Base-by-base conservation (phyloP, 2,113 vertebrate species). In the Phoenicopterus ruber region DNA sequence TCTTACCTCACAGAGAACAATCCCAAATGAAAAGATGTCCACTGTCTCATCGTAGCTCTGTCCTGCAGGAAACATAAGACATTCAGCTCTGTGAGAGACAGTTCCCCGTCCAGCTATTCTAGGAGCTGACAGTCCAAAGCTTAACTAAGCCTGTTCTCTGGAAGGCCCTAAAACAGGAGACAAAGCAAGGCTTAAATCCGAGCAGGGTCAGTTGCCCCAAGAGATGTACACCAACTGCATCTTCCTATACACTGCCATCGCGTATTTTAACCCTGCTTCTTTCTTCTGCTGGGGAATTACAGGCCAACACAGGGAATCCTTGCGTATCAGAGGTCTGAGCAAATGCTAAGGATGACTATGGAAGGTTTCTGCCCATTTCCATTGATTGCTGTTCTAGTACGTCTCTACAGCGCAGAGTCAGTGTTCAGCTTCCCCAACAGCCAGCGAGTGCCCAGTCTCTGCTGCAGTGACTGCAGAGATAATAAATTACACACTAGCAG, bases 31-130 rank as follows among this genome's bases (percentile, higher is more conserved):
- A 98, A 99, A 99, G 94, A 99, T 98, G 87, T 99, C 99, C 98
- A 99, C 99, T 12, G 99, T 99, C 96, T 99, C 99, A 69, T 99
- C 99, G 1, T 99, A 99, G 96, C 99, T 99, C 98, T 99, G 99
- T 82, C 99, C 99, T 99, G 96, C 71, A 88, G 94, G 47, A 86
- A 96, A 95, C 65, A 93, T 2, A 93, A 90, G 42, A 93, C 42
- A 97, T 49, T 54, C 63, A 94, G 46, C 22, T 79, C 50, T 71
- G 46, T 17, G 50, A 89, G 12, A 65, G 19, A 32, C 15, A 67
- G 19, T 11, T 88, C 44, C 63, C 29, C 46, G 58, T 18, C 28
- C 69, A 79, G 49, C 52, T 90, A 26, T n/a, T 87, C 32, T 86
- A 83, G 90, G 74, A 94, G 17, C 74, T 94, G 78, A 73, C 42